Percentiles rank a stretch among this genome's conserved stretches.
Conservation (phyloP, 2,113 vertebrate genomes). For the Motacilla tschutschensis region DNA sequence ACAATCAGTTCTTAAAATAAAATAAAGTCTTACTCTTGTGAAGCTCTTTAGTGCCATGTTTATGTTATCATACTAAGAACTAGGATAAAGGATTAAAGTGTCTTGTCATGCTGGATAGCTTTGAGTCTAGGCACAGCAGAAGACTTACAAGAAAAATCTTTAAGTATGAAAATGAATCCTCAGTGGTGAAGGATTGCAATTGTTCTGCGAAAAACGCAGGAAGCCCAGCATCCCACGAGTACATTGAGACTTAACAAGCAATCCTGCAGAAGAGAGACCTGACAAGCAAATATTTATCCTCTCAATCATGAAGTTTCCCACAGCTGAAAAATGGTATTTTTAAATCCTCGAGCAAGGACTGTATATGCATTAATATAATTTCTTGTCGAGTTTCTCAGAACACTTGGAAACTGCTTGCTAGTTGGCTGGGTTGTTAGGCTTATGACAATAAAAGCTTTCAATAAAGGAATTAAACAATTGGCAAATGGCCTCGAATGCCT, state of each 20-base stretch:
- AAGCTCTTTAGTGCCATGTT: neutral
- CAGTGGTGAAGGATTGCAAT: neutral
- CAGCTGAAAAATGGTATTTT: neutral
- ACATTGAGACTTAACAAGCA: neutral
- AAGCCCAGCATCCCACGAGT: neutral
- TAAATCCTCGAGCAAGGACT: neutral
- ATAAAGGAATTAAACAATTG: constrained; percentile 35
- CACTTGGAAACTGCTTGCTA: neutral
- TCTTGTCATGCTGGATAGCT: neutral
- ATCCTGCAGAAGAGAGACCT: neutral
- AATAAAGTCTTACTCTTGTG: neutral
- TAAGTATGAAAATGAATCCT: neutral
- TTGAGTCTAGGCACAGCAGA: neutral
- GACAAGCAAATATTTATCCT: neutral
- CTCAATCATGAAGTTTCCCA: neutral
- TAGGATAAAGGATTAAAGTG: neutral
- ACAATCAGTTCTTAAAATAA: neutral
- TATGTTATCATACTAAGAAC: neutral
- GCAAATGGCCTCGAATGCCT: constrained; percentile 5
- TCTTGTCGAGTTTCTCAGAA: neutral
- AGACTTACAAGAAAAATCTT: neutral
- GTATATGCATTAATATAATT: neutral
- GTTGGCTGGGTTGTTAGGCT: neutral
- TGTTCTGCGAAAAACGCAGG: neutral
- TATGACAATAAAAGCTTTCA: neutral